A percentile compares a stretch with the other conserved stretches of the same genome.
Evolutionary conservation across 37 sponge, comb jelly and placozoan species (phyloP).

Genomic region (Geodia barretti): DNA sequence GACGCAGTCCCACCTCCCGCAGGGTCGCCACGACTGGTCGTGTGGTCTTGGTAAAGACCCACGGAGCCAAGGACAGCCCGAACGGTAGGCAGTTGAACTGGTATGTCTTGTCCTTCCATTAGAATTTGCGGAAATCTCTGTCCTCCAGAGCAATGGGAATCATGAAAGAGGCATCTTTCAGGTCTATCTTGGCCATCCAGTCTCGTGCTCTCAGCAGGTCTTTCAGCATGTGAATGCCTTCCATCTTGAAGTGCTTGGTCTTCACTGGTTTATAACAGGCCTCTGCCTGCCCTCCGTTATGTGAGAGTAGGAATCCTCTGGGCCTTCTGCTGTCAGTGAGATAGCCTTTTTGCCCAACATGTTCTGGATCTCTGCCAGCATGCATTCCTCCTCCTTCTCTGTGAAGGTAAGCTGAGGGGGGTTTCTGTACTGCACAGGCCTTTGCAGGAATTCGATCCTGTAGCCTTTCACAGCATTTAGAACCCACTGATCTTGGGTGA

Average conservation of each 20-base stretch:
- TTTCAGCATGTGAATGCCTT: background rate
- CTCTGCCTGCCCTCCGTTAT: no score
- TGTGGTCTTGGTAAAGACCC: constrained; percentile 48
- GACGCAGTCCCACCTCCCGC: constrained; percentile 18
- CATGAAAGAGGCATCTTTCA: constrained; percentile 53
- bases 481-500: constrained; percentile 44
- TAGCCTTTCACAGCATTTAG: constrained; percentile 29
- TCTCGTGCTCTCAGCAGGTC: no score
- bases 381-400: background rate
- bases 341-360: constrained; percentile 4
- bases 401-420: constrained; percentile 9
- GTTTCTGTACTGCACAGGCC: background rate
- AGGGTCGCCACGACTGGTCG: constrained; percentile 34
- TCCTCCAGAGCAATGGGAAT: constrained; percentile 3
- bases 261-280: no score
- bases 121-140: constrained; percentile 15
- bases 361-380: constrained; percentile 14
- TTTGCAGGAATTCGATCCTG: background rate
- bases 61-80: constrained; percentile 48
- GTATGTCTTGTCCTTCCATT: constrained; percentile 1
- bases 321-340: background rate
- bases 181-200: constrained; percentile 30
- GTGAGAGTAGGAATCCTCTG: no score
- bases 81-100: constrained; percentile 57
- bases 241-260: background rate